phyloP scores from a whole-genome alignment of 2,888 invertebrate genomes.

The Celastrina argiolus region DNA sequence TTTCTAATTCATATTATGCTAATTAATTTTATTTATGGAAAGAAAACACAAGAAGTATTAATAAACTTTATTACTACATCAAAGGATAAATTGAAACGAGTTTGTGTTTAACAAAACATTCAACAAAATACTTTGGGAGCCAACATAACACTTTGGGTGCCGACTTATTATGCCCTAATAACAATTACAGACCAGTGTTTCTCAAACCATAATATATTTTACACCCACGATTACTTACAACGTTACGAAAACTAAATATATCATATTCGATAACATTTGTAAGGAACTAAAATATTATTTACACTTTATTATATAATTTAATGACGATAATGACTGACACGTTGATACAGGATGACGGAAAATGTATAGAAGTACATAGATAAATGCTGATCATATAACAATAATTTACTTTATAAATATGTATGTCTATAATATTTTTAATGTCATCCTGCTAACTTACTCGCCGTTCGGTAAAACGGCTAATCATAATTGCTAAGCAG shows the following conservation, averaged over 20 bases:
- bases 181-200: slow-evolving; percentile 69
- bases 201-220: slow-evolving; percentile 53
- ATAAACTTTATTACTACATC: slow-evolving; percentile 77
- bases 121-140: slow-evolving; percentile 75
- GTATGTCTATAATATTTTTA: neutral
- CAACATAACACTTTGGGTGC: slow-evolving; percentile 71
- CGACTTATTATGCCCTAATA: slow-evolving; percentile 70
- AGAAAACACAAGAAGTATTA: slow-evolving; percentile 48
- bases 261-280: neutral
- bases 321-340: slow-evolving; percentile 18
- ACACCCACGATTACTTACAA: slow-evolving; percentile 26
- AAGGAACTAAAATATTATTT: slow-evolving; percentile 14
- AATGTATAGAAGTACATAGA: slow-evolving; percentile 17
- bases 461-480: slow-evolving; percentile 45
- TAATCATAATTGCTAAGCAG: slow-evolving; percentile 53
- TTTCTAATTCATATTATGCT: no score
- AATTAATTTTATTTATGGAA: no score
- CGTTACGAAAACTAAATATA: slow-evolving; percentile 9
- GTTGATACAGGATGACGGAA: slow-evolving; percentile 16
- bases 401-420: neutral
- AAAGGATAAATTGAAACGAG: slow-evolving; percentile 68
- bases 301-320: slow-evolving; percentile 12
- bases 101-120: slow-evolving; percentile 69
- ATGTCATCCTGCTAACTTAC: slow-evolving; percentile 39
- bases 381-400: slow-evolving; percentile 7